Conservation (phyloP, 1,140 invertebrate genomes). For the Thaumatotibia leucotreta region DNA sequence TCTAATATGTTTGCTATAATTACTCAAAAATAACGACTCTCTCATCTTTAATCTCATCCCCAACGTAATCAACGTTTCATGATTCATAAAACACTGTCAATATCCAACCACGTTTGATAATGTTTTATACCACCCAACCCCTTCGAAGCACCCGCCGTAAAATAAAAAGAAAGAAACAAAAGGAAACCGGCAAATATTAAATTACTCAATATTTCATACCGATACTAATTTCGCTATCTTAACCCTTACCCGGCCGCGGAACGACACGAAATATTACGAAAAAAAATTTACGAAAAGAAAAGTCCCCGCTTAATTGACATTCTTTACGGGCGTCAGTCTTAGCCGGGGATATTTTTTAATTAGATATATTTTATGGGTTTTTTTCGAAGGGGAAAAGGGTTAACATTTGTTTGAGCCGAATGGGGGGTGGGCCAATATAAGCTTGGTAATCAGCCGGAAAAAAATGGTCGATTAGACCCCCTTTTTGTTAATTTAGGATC, state of each 20-base stretch:
- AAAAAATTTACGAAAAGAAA: conserved; percentile 58
- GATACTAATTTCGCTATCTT: conserved; percentile 76
- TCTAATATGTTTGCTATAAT: too few relatives aligned
- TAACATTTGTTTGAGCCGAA: conserved; percentile 70
- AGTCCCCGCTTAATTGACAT: conserved; percentile 74
- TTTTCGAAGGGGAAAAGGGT: conserved; percentile 73
- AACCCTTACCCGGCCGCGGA: conserved; percentile 64
- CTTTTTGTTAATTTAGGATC: conserved; percentile 66
- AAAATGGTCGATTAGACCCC: conserved; percentile 72
- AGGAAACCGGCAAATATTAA: conserved; percentile 62
- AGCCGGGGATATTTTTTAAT: conserved; percentile 77
- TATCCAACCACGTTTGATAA: background rate
- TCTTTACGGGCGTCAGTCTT: conserved; percentile 76
- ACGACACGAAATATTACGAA: conserved; percentile 66
- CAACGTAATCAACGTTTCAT: background rate
- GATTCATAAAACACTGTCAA: background rate
- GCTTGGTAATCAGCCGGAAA: conserved; percentile 70
- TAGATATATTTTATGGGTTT: conserved; percentile 77
- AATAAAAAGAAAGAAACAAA: conserved; percentile 35
- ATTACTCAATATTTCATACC: conserved; percentile 76
- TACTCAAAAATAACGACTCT: background rate
- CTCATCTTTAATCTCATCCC: background rate
- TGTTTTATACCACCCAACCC: background rate
- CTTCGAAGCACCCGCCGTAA: conserved; percentile 17
- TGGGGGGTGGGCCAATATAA: conserved; percentile 63